These are phyloP conservation scores for Patella vulgata DNA, from an alignment of 1,140 invertebrate species.

Conservation along the genomic window DNA sequence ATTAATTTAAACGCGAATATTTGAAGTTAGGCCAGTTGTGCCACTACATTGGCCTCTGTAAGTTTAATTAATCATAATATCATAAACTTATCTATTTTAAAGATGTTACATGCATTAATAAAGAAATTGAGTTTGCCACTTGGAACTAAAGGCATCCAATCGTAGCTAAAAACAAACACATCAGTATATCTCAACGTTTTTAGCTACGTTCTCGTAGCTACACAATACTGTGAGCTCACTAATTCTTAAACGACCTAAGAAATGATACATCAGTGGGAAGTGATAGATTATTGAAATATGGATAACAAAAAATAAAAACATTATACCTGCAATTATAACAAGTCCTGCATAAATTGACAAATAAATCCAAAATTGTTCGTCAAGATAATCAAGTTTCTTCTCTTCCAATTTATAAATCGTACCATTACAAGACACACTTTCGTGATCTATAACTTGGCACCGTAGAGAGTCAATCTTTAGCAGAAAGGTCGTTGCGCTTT, in stretches of 20 bases:
- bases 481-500: no score
- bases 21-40: neutral
- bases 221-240: neutral
- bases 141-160: no score
- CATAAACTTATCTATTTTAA: no score
- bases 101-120: no score
- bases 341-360: constrained; percentile 33
- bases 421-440: constrained; percentile 30
- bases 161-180: no score
- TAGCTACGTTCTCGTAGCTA: no score
- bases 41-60: no score
- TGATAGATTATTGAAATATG: neutral
- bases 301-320: neutral
- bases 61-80: no score
- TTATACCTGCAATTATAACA: constrained; percentile 39
- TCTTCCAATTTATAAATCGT: constrained; percentile 33
- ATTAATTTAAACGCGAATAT: neutral
- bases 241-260: neutral
- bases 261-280: neutral
- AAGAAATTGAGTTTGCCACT: no score
- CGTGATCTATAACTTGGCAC: constrained; percentile 25
- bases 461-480: no score
- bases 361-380: constrained; percentile 43
- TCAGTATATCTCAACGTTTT: no score
- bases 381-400: constrained; percentile 25